phyloP scores from a whole-genome alignment of 2,113 vertebrate genomes.

The Australoheros scitulus region DNA sequence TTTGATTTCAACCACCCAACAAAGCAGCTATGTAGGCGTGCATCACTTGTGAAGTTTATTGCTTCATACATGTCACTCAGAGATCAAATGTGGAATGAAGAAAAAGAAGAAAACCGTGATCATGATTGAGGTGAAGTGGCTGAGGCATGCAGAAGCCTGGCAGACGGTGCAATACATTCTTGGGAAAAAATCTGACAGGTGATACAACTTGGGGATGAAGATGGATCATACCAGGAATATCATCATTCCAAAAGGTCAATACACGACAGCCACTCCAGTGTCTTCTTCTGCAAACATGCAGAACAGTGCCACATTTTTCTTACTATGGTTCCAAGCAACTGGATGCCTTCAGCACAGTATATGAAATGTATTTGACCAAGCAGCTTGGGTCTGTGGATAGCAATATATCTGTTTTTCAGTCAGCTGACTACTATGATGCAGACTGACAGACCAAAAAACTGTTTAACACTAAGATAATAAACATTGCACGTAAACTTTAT shows the following conservation, averaged over 20 bases:
- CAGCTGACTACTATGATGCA: background rate
- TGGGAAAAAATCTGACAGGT: conserved; percentile 36
- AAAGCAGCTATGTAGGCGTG: background rate
- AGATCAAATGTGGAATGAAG: background rate
- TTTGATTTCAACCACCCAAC: background rate
- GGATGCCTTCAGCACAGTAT: background rate
- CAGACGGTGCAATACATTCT: conserved; percentile 39
- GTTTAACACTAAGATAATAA: background rate
- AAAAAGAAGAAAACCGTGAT: background rate
- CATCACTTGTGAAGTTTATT: conserved; percentile 7
- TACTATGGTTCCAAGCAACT: background rate
- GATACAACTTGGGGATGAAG: conserved; percentile 32
- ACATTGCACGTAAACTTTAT: background rate
- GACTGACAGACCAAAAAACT: background rate
- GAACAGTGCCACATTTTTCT: conserved; percentile 49
- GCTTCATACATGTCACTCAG: background rate
- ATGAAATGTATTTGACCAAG: background rate
- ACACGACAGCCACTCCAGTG: conserved; percentile 12
- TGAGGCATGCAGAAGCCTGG: conserved; percentile 15
- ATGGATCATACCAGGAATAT: conserved; percentile 47
- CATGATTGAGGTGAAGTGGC: conserved; percentile 28
- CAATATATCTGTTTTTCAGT: background rate
- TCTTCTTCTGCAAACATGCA: conserved; percentile 10
- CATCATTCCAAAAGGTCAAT: conserved; percentile 27
- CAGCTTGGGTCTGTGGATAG: conserved; percentile 2